Base-by-base conservation (phyloP, 1,140 invertebrate genomes). In the Zaprionus camerounensis region DNA sequence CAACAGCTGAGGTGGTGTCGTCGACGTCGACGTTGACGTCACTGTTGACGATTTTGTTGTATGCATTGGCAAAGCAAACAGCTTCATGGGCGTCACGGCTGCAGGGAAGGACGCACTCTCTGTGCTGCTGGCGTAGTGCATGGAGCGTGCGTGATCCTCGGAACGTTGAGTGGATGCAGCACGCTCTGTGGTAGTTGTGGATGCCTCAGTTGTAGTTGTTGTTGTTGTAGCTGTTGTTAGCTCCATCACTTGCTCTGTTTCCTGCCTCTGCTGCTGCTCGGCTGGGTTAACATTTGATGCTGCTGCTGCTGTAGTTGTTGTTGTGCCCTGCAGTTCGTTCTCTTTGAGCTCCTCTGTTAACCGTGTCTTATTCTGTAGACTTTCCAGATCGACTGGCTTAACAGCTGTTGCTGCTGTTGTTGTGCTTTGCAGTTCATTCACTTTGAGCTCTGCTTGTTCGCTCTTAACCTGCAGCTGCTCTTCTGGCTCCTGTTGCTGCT, bases 11-110 rank as follows among this genome's bases (percentile, higher is more conserved):
- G 74, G 75, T 41, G 38, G 12, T 59, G 57, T 36, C 9, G 20
- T 51, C 5, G 20, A 12, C 20, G 46, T 51, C 4, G 63, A 71
- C 51, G 75, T 79, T 34, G 67, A 41, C n/a, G 46, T 67, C n/a
- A 51, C 55, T 11, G 57, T 76, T 11, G 15, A 24, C 3, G 71
- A 51, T 13, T 68, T 78, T 1, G 70, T 57, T 46, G 55, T 68
- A 5, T 46, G n/a, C 74, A 81, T 80, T 5, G 80, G 62, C 44
- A 86, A 28, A 7, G 87, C 20, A 3, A 68, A 68, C n/a, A 88
- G 53, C 20, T 88, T 88, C 85, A 88, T 88, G 22, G 84, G 84
- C 4, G 84, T 88, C 0, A 84, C 85, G 0, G 71, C 2, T 2
- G 34, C 7, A 5, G 64, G 34, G 5, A 51, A 44, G 13, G 22